Evolutionary conservation across 2,797 vertebrate genomes (phyloP), one percentile per base, ranked within the genome.

Genomic region (Semotilus atromaculatus): DNA sequence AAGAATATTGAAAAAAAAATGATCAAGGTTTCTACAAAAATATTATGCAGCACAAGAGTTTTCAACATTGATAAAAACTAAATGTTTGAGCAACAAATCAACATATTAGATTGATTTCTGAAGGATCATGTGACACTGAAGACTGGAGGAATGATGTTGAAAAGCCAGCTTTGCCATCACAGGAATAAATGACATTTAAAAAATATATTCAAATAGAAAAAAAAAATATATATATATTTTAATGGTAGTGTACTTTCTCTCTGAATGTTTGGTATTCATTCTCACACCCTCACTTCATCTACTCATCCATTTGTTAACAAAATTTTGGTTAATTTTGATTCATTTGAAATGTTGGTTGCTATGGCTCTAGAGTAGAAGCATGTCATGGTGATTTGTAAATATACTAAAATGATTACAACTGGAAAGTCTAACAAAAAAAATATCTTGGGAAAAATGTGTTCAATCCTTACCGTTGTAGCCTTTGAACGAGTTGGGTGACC

Each of bases 401-500:
- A 6, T 38, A 68, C 4, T 36, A 11, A 23, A 68, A 68, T 38
- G 23, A 68, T 36, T 68, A 34, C 38, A 43, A 43, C 6, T 71
- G 38, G 36, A 16, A 43, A 26, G 2, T 26, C 0, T 26, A 71
- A 14, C 4, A 14, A 14, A 45, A 43, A 26, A 71, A 18, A 11
- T 0, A 70, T 18, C 26, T 72, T 29, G 40, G 7, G 40, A 4
- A 29, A 73, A 7, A 5, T 0, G 6, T 10, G 21, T 13, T 21
- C 31, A 70, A 3, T 45, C 51, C 82, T 86, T 89, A 99, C 98
- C 97, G 97, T 93, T 98, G 97, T 84, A 99, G 95, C 91, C 98
- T 94, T 92, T 97, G 96, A 81, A 99, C 95, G 10, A 99, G 97
- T 86, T 97, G 96, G 10, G 96, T 95, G 88, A 99, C 97, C 94